Percentiles rank a stretch among this genome's conserved stretches.
phyloP scores from a whole-genome alignment of 1,140 invertebrate species.

The Apis florea region DNA sequence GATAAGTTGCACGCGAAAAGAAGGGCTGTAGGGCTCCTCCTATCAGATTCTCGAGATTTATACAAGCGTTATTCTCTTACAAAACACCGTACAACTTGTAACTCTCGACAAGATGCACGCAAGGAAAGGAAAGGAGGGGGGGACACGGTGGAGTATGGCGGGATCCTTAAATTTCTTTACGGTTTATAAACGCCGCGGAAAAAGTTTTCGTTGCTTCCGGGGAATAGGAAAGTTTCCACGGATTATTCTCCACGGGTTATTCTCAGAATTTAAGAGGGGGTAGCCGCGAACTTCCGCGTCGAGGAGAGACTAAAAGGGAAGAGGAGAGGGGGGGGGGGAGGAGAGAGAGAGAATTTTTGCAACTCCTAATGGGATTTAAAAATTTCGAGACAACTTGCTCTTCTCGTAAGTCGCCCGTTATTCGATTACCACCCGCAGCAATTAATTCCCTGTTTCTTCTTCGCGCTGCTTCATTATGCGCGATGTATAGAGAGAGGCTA shows the following conservation, averaged over 20 bases:
- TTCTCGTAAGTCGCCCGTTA: background rate
- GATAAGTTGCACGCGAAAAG: no score
- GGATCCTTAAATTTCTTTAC: constrained; percentile 20
- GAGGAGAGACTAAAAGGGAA: no score
- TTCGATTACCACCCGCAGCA: background rate
- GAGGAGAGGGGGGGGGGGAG: no score
- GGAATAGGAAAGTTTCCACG: constrained; percentile 6
- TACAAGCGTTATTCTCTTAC: background rate
- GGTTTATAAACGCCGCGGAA: constrained; percentile 29
- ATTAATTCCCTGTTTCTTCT: background rate
- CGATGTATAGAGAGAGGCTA: no score
- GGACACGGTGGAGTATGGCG: background rate
- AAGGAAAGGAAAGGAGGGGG: background rate
- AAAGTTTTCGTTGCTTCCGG: constrained; percentile 21
- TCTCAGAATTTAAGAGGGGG: constrained; percentile 17
- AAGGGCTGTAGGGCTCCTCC: no score
- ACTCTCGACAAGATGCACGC: background rate
- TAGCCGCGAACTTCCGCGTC: background rate
- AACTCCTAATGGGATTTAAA: constrained; percentile 19
- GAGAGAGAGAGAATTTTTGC: background rate
- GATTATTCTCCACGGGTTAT: constrained; percentile 5
- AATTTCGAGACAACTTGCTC: background rate
- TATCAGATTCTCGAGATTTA: background rate
- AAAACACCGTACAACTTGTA: background rate
- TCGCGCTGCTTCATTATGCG: no score